Conservation (phyloP, 1,140 invertebrate genomes). For the Archegozetes longisetosus region DNA sequence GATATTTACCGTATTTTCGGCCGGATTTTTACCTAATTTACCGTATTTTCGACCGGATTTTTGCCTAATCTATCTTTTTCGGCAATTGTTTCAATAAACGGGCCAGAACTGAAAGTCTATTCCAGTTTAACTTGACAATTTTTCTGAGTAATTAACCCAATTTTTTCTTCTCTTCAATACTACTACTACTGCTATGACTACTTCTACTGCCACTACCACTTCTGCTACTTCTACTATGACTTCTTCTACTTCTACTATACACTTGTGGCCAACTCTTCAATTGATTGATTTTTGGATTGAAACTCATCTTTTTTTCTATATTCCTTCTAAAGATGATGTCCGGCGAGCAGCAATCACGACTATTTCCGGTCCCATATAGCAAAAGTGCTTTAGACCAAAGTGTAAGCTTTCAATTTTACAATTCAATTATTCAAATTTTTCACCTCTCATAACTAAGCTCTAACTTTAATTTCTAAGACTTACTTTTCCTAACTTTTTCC, state of each 20-base stretch:
- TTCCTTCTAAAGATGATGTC: conserved; percentile 11
- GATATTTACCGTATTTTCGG: too few relatives aligned
- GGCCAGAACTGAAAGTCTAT: too few relatives aligned
- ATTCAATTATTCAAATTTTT: not conserved
- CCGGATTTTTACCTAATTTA: too few relatives aligned
- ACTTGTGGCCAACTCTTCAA: conserved; percentile 9
- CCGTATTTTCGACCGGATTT: too few relatives aligned
- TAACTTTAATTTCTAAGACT: too few relatives aligned
- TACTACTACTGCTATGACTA: not conserved
- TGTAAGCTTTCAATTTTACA: conserved; percentile 51
- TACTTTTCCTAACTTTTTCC: too few relatives aligned
- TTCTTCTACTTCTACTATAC: not conserved
- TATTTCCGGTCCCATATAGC: conserved; percentile 97
- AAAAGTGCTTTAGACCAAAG: conserved; percentile 98
- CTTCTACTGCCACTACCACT: conserved; percentile 1
- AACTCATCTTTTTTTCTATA: conserved; percentile 1
- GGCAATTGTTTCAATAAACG: too few relatives aligned
- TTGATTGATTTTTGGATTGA: not conserved
- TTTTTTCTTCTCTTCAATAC: too few relatives aligned
- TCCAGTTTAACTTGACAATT: too few relatives aligned
- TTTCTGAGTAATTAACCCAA: too few relatives aligned
- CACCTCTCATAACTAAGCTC: not conserved
- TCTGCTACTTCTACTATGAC: conserved; percentile 1
- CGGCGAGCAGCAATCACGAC: conserved; percentile 7
- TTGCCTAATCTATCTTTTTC: too few relatives aligned